These are phyloP conservation scores for Egretta garzetta DNA, from an alignment of 2,113 vertebrate genomes.

Conservation along the genomic window DNA sequence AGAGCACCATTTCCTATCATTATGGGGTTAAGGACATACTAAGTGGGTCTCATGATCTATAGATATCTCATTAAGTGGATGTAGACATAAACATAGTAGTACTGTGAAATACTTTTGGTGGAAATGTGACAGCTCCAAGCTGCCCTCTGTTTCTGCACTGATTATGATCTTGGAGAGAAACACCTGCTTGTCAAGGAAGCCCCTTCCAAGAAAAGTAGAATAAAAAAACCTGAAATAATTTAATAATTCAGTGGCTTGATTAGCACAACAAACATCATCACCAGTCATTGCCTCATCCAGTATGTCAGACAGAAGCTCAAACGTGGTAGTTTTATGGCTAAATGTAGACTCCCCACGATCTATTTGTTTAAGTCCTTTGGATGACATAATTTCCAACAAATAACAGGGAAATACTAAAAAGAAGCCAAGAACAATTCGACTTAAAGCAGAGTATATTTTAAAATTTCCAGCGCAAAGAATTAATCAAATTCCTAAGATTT, in stretches of 20 bases:
- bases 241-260: background rate
- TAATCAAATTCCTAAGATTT: background rate
- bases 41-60: conserved; percentile 43
- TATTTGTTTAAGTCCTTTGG: background rate
- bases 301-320: background rate
- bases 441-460: background rate
- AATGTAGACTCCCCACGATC: background rate
- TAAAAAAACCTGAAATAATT: background rate
- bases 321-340: background rate
- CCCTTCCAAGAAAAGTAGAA: background rate
- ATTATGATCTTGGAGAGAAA: conserved; percentile 43
- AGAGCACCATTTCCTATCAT: conserved; percentile 47
- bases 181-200: conserved; percentile 39
- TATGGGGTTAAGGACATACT: conserved; percentile 38
- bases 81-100: conserved; percentile 16
- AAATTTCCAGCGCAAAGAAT: background rate
- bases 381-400: background rate
- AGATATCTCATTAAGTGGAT: conserved; percentile 49
- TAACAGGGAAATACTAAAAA: background rate
- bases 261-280: background rate
- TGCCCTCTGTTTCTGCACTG: background rate
- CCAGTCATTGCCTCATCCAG: background rate
- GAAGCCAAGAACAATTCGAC: background rate
- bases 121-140: conserved; percentile 23
- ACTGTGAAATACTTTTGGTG: conserved; percentile 38